phyloP scores from a whole-genome alignment of 2,888 invertebrate species.

The Drosophila atripex region DNA sequence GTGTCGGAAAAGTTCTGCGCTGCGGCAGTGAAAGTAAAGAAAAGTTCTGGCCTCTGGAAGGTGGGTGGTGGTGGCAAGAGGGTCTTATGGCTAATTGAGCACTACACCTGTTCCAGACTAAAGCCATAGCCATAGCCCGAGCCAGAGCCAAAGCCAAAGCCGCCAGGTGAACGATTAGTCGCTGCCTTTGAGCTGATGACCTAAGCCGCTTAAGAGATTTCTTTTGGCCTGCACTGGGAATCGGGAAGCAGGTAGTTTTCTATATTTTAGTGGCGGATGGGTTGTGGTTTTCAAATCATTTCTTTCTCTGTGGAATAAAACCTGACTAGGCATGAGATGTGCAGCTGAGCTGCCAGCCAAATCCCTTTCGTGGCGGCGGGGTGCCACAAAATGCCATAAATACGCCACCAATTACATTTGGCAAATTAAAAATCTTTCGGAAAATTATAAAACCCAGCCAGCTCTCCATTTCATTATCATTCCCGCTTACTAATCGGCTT shows the following conservation, averaged over 20 bases:
- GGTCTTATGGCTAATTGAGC: constrained; percentile 40
- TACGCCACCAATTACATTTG: constrained; percentile 60
- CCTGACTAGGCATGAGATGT: constrained; percentile 30
- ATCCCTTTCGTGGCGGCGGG: constrained; percentile 59
- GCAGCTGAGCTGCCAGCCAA: constrained; percentile 7
- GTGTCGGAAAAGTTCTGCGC: constrained; percentile 9
- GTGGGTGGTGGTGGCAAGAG: neutral
- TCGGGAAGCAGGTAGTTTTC: neutral
- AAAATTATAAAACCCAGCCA: constrained; percentile 44
- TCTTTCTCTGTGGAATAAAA: constrained; percentile 12
- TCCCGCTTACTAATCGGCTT: constrained; percentile 67
- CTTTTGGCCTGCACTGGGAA: constrained; percentile 16
- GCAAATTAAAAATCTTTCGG: constrained; percentile 60
- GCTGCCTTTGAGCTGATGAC: constrained; percentile 32
- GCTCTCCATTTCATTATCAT: constrained; percentile 29
- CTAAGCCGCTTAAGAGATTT: constrained; percentile 44
- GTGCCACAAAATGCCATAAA: constrained; percentile 43
- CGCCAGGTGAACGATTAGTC: constrained; percentile 41
- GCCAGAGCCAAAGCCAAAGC: constrained; percentile 5
- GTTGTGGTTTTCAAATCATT: neutral
- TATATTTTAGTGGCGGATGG: neutral
- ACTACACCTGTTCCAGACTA: constrained; percentile 33
- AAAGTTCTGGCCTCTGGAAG: constrained; percentile 2
- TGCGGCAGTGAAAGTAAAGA: constrained; percentile 29
- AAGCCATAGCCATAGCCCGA: no score